These are phyloP conservation scores for Crax fasciolata DNA, from an alignment of 2,797 vertebrate genomes.

Conservation along the genomic window DNA sequence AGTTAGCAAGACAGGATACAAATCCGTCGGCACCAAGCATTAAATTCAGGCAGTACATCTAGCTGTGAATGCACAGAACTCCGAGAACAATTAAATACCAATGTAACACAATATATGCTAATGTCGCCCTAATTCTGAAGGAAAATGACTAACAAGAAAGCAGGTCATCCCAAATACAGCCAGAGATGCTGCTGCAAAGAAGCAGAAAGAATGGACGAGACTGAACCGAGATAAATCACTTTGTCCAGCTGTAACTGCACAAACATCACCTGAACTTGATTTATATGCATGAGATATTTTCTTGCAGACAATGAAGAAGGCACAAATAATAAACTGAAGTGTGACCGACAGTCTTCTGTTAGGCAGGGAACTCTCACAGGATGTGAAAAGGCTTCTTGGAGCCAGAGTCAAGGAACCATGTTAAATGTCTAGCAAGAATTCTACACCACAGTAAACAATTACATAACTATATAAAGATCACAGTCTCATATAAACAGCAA, in stretches of 20 bases:
- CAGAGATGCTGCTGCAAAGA: not conserved
- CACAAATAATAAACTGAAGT: not conserved
- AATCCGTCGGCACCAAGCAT: fast-evolving
- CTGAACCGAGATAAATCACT: not conserved
- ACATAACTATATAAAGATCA: not conserved
- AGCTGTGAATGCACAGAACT: not conserved
- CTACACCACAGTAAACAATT: not conserved
- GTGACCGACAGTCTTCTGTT: not conserved
- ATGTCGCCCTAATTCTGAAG: conserved; percentile 44
- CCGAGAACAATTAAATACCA: conserved; percentile 2
- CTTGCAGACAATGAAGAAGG: not conserved
- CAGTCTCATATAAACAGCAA: not conserved
- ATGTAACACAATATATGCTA: conserved; percentile 27
- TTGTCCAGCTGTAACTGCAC: not conserved
- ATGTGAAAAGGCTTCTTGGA: not conserved
- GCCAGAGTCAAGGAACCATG: not conserved
- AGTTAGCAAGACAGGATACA: not conserved
- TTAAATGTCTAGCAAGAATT: not conserved
- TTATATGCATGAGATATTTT: not conserved
- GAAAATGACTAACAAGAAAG: not conserved
- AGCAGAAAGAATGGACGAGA: not conserved
- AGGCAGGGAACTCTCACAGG: not conserved
- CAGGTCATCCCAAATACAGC: not conserved
- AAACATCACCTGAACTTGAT: not conserved
- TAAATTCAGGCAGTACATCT: not conserved